Percentiles rank a stretch among this genome's conserved stretches.
Evolutionary conservation across 1,140 invertebrate genomes (phyloP).

Genomic region (Meloidogyne hapla): DNA sequence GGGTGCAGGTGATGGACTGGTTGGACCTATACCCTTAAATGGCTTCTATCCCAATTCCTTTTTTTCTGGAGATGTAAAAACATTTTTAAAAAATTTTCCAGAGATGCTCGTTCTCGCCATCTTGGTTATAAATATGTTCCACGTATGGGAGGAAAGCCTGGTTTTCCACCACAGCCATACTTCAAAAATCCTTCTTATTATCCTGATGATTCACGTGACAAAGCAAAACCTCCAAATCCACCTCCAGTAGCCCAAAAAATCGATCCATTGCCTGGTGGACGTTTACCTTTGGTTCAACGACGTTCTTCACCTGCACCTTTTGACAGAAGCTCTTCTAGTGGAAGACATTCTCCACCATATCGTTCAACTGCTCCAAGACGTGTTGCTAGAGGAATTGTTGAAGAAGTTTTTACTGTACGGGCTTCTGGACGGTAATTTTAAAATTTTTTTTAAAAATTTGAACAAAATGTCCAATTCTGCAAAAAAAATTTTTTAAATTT

Average conservation of each 20-base stretch:
- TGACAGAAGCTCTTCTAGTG: neutral
- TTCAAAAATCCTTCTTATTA: conserved; percentile 29
- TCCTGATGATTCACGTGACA: neutral
- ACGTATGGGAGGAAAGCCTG: neutral
- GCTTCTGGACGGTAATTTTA: neutral
- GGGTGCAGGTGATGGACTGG: too few relatives aligned
- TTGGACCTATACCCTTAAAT: too few relatives aligned
- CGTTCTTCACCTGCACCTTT: conserved; percentile 10
- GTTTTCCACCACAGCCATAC: conserved; percentile 12
- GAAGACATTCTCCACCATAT: neutral
- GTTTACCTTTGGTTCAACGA: conserved; percentile 22
- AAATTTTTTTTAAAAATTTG: neutral
- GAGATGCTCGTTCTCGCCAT: conserved; percentile 15
- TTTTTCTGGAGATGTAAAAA: too few relatives aligned
- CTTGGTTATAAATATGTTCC: neutral
- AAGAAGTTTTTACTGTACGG: neutral
- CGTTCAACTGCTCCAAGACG: neutral
- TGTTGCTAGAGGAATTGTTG: neutral
- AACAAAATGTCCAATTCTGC: neutral
- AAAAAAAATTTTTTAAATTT: neutral
- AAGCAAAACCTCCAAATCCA: neutral
- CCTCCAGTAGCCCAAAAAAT: conserved; percentile 18
- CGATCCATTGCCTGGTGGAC: conserved; percentile 20
- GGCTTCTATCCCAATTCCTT: too few relatives aligned
- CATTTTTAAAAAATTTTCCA: neutral